These are phyloP conservation scores for Melanotaenia trifasciata DNA, from an alignment of 2,797 vertebrate genomes.

Conservation along the genomic window DNA sequence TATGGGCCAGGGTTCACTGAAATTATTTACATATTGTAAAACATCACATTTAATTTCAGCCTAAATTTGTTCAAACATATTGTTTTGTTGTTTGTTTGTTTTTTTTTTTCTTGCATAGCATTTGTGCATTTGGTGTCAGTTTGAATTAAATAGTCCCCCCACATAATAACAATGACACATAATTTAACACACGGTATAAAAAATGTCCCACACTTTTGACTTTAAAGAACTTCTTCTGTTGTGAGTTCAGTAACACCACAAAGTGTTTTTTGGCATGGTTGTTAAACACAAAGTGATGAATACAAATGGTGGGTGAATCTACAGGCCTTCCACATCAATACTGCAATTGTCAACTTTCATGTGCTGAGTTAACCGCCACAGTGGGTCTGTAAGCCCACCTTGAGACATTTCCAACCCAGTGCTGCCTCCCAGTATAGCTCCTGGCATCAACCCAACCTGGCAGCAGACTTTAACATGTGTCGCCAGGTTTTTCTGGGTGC, in stretches of 20 bases:
- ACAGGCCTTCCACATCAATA: conserved; percentile 64
- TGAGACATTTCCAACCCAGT: conserved; percentile 60
- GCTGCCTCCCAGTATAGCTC: conserved; percentile 51
- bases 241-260: conserved; percentile 44
- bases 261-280: conserved; percentile 53
- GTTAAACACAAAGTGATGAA: conserved; percentile 14
- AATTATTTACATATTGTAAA: conserved; percentile 22
- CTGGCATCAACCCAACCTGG: conserved; percentile 70
- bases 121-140: conserved; percentile 48
- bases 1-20: conserved; percentile 21
- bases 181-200: conserved; percentile 36
- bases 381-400: conserved; percentile 51
- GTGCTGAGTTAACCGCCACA: conserved; percentile 68
- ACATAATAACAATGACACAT: conserved; percentile 46
- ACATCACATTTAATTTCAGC: conserved; percentile 24
- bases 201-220: conserved; percentile 30
- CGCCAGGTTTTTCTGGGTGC: conserved; percentile 85
- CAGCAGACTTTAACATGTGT: conserved; percentile 83
- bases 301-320: conserved; percentile 12
- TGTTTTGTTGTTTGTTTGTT: conserved; percentile 29
- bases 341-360: conserved; percentile 65
- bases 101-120: conserved; percentile 62
- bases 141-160: conserved; percentile 40
- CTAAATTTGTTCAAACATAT: conserved; percentile 23
- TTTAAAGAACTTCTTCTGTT: conserved; percentile 31